Conservation (phyloP, 2,113 vertebrate species). For the Thermophis baileyi region DNA sequence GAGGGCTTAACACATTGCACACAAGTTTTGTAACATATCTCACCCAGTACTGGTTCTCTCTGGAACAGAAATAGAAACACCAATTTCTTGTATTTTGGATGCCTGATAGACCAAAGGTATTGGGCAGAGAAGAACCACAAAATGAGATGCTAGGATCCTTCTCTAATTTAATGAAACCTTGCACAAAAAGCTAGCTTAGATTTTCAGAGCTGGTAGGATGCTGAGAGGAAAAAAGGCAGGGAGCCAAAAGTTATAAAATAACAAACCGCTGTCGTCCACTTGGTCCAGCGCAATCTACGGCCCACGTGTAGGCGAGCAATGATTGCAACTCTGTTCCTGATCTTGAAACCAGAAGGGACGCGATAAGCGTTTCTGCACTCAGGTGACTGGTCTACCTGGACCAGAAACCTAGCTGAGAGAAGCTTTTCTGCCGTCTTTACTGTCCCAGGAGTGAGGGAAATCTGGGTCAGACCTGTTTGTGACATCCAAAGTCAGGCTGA, state of each 20-base stretch:
- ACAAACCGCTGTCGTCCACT: neutral
- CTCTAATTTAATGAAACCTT: neutral
- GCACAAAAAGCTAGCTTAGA: neutral
- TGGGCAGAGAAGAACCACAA: neutral
- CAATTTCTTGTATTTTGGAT: neutral
- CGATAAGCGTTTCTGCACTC: neutral
- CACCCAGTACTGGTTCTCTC: neutral
- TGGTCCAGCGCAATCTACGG: neutral
- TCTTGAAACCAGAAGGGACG: neutral
- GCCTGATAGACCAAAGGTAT: neutral
- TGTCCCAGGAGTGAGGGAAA: accelerated
- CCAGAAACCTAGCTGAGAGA: neutral
- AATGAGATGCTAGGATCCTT: neutral
- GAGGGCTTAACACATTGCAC: neutral
- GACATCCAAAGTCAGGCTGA: neutral
- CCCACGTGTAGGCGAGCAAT: neutral
- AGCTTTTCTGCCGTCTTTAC: constrained; percentile 11
- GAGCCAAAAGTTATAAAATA: neutral
- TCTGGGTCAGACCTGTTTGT: neutral
- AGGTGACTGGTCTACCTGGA: neutral
- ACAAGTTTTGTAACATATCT: neutral
- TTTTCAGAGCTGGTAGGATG: neutral
- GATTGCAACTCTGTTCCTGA: neutral
- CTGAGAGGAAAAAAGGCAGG: neutral
- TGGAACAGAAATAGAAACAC: neutral